Base-by-base conservation (phyloP, 2,888 invertebrate species). In the Eupithecia vulgata region DNA sequence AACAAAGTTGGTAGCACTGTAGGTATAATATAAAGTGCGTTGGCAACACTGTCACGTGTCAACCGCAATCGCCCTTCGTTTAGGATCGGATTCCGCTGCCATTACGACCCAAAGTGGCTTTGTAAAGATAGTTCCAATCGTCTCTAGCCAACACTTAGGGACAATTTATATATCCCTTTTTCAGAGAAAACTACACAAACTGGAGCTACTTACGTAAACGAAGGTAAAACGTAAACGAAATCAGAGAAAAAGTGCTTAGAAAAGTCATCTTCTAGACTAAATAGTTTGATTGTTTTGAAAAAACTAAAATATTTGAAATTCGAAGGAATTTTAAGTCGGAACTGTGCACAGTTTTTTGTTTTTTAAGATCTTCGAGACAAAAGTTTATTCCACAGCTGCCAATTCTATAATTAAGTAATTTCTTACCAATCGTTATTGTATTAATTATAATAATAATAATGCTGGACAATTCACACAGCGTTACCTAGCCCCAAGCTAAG, bases 21-120 rank as follows among this genome's bases (percentile, higher is more conserved):
- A 57, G 52, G 52, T 57, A 57, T 25, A 57, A 57, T 25, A 67
- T 61, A 52, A 35, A 57, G 52, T 66, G 25, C 52, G 67, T 83
- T 83, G 79, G 78, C 78, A 79, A 77, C 78, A 79, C 77, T 82
- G 83, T 83, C 83, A 85, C 84, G 83, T 81, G 80, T 79, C 77
- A 73, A 70, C 73, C 73, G 73, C 80, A 80, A 81, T 79, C 82
- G 73, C 78, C 81, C 81, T 78, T 68, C 68, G 76, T 73, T 73
- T 73, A 67, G 70, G 62, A 81, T 81, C 82, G 80, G 81, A 85
- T 85, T 84, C 80, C 84, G 79, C 76, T 79, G 62, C 73, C 82
- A 83, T 85, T 83, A 84, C 80, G 80, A 10, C 57, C 70, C 74
- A 81, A 81, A 84, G 78, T 70, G 64, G 73, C 64, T 74, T 70